Evolutionary conservation across 1,140 invertebrate species (phyloP).

Genomic region (Hyles euphorbiae): DNA sequence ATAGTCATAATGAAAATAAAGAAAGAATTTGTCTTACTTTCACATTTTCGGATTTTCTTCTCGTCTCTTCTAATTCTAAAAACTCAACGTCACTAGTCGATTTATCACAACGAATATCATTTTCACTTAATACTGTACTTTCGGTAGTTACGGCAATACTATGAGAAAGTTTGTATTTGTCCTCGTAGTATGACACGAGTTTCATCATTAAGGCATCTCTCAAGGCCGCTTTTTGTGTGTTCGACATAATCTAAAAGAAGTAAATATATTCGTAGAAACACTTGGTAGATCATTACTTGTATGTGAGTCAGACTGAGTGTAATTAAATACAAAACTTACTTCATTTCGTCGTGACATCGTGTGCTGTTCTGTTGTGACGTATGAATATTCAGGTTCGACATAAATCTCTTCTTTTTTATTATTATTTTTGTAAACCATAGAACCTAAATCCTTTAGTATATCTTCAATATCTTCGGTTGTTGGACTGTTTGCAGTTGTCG

Average conservation of each 20-base stretch:
- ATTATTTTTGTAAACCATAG: constrained; percentile 23
- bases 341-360: constrained; percentile 8
- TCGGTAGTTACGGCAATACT: not conserved
- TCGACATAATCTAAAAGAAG: not conserved
- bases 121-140: constrained; percentile 1
- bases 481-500: not conserved
- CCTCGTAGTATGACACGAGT: constrained; percentile 47
- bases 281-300: not conserved
- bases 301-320: not conserved
- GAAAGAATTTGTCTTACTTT: no score
- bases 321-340: constrained; percentile 6
- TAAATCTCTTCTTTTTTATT: not conserved
- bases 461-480: constrained; percentile 21
- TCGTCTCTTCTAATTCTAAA: no score
- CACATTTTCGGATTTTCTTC: no score
- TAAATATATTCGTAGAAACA: no score
- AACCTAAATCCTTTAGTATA: constrained; percentile 26
- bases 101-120: constrained; percentile 5
- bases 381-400: not conserved
- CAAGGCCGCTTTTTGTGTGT: constrained; percentile 24
- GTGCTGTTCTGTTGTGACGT: constrained; percentile 1
- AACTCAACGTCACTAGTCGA: no score
- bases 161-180: constrained; percentile 36
- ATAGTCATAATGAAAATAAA: no score
- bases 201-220: constrained; percentile 45